Evolutionary conservation across 2,113 vertebrate genomes (phyloP).

Genomic region (Gymnorhina tibicen): DNA sequence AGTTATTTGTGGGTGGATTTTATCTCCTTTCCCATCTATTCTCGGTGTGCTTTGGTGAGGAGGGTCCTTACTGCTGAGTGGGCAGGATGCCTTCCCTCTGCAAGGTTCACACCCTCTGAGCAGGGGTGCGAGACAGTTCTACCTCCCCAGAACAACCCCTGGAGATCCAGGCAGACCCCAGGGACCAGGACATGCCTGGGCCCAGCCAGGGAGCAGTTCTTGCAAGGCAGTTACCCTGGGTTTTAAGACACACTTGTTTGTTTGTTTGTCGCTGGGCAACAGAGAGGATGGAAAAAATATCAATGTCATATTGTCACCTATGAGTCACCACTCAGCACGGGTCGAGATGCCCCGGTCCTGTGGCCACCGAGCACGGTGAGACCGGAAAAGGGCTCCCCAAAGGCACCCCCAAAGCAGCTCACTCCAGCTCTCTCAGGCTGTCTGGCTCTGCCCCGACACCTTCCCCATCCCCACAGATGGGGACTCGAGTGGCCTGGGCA

Average conservation of each 20-base stretch:
- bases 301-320: slow-evolving; percentile 38
- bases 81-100: neutral
- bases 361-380: fast-evolving
- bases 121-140: neutral
- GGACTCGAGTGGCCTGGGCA: neutral
- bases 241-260: slow-evolving; percentile 10
- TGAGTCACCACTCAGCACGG: neutral
- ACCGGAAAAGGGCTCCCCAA: fast-evolving
- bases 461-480: neutral
- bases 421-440: neutral
- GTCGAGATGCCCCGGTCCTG: neutral
- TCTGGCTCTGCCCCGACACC: fast-evolving
- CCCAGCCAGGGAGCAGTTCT: neutral
- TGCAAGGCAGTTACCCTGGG: neutral
- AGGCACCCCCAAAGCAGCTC: neutral
- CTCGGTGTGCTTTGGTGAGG: neutral
- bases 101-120: fast-evolving
- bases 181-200: fast-evolving
- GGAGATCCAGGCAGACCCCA: neutral
- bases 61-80: neutral
- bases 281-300: slow-evolving; percentile 5
- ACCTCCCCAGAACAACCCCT: neutral
- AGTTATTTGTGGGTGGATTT: neutral
- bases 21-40: neutral
- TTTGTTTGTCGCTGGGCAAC: slow-evolving; percentile 47